Base-by-base conservation (phyloP, 37 sponge, comb jelly and placozoan genomes). In the Diacarnus erythraeanus region DNA sequence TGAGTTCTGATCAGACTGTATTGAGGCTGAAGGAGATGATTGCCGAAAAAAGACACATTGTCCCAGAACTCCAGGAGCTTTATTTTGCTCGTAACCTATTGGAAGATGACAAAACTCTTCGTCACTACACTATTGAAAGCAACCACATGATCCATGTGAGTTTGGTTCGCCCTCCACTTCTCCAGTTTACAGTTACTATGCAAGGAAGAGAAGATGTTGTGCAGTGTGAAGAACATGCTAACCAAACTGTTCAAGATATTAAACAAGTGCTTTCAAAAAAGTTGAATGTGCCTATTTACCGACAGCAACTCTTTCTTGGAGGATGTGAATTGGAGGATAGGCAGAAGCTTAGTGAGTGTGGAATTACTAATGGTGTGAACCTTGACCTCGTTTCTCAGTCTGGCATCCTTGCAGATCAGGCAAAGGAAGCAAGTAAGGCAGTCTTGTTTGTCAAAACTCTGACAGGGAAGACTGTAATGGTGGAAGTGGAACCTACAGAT, bases 371-470 rank as follows among this genome's bases (percentile, higher is more conserved):
- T 69, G 76, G 69, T 1, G 15, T 22, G 20, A 80, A 40, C 0
- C 17, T 87, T 18, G 76, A 80, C 43, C 69, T 80, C 33, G 68
- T 67, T 43, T 1, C 35, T 1, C 5, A 25, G 42, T 26, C 29
- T 20, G 66, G 65, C 44, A 42, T 6, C 1, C 40, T 18, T 33
- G 40, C 1, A 17, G 25, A 39, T 2, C 33, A 64, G 37, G 1
- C 26, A 3, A 36, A 20, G 17, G 27, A 35, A 1, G 22, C 39
- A 18, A 43, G 71, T 41, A 57, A 61, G 29, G 31, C 78, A 51
- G 67, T 30, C 22, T 38, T 86, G 39, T 79, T 86, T 38, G 75
- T 86, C 31, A 86, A 74, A 66, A 79, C 86, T 38, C 86, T 86
- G 3, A 68, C 86, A 20, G 80, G 80, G 15, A 86, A 86, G 47